Evolutionary conservation across 37 sponge, comb jelly and placozoan species (phyloP), one percentile per base, ranked within the genome.

Genomic region (Aplysina aerophoba): DNA sequence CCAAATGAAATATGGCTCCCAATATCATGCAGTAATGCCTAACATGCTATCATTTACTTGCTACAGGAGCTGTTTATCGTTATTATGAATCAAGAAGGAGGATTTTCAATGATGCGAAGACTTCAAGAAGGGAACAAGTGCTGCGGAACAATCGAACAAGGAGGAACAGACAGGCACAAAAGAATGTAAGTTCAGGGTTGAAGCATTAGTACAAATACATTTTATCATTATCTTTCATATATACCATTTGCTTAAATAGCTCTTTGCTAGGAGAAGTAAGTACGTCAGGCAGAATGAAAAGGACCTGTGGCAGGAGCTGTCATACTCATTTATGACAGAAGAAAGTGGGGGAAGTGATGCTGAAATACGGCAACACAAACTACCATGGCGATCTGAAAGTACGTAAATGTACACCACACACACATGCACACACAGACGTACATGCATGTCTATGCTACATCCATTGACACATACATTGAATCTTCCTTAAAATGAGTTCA

Each of bases 1-100:
- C n/a, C n/a, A n/a, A n/a, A n/a, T n/a, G n/a, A n/a, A n/a, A n/a
- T n/a, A n/a, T n/a, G n/a, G n/a, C n/a, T n/a, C n/a, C n/a, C n/a
- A n/a, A n/a, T n/a, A n/a, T n/a, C n/a, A n/a, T n/a, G n/a, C n/a
- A n/a, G n/a, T n/a, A n/a, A n/a, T n/a, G n/a, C n/a, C n/a, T n/a
- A n/a, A n/a, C n/a, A n/a, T n/a, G n/a, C n/a, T n/a, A n/a, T n/a
- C n/a, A n/a, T n/a, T n/a, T n/a, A n/a, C n/a, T n/a, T n/a, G n/a
- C n/a, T 73, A 14, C 30, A 73, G 74, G 74, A 30, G 74, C 74
- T 13, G 39, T 73, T 33, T 30, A 73, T 30, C 74, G 74, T 6
- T 73, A 73, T 31, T 73, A 73, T 73, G 74, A 73, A 31, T 38
- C 40, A 38, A 73, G 74, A 73, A 37, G 74, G 74, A 73, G 74